Evolutionary conservation across 1,140 invertebrate species (phyloP), one percentile per base, ranked within the genome.

Genomic region (Drosophila subobscura): DNA sequence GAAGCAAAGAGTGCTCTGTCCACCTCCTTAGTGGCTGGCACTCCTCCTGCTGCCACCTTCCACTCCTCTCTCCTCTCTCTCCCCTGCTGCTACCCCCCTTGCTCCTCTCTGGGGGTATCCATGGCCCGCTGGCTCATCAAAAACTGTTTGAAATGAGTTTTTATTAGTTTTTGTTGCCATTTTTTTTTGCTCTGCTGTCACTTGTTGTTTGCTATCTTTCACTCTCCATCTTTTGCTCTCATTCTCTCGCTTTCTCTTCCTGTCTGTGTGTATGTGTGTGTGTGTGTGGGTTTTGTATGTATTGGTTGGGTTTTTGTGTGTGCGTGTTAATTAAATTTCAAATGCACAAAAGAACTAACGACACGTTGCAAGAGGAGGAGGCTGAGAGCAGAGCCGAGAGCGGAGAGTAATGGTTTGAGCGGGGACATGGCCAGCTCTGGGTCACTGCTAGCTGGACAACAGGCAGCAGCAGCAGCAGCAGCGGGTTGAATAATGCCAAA

Each of bases 261-360:
- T 53, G n/a, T 40, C 25, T 59, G 29, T 55, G 23, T 51, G 22
- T 37, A 37, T 49, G 10, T 49, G n/a, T n/a, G n/a, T n/a, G n/a
- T n/a, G n/a, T n/a, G n/a, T n/a, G n/a, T n/a, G n/a, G n/a, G n/a
- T n/a, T n/a, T n/a, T n/a, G 40, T 59, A 54, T 49, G 33, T 52
- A 22, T 59, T 5, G 40, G 40, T n/a, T 23, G 16, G 20, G 44
- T 42, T 40, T 51, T 47, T 41, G 29, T 72, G 63, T 73, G 50
- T 80, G 81, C 58, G 81, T 85, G 77, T 85, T 85, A 85, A 85
- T 85, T 85, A 85, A 85, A 85, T 85, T 86, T 86, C 60, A 81
- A 86, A 86, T 86, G 83, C 77, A 86, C 81, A 86, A 88, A 88
- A 78, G 77, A 66, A 81, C 68, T 68, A 81, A 77, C 64, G 67